phyloP scores from a whole-genome alignment of 1,140 invertebrate genomes.

The Aricia agestis region DNA sequence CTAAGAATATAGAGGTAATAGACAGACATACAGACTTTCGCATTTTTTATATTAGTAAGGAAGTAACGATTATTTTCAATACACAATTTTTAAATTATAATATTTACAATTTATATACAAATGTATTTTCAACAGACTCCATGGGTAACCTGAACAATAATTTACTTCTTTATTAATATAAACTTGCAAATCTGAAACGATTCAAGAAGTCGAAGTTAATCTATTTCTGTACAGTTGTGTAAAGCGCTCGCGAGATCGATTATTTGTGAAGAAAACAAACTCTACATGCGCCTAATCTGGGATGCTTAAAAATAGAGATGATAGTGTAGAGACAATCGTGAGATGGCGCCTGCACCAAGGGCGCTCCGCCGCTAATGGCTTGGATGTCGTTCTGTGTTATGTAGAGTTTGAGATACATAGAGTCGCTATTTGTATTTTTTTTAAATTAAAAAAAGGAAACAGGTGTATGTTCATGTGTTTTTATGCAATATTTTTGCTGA shows the following conservation, averaged over 20 bases:
- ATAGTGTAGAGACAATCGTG: conserved; percentile 26
- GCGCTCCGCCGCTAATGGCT: conserved; percentile 47
- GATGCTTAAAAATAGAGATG: conserved; percentile 16
- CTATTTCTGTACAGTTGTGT: not conserved
- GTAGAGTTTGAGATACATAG: conserved; percentile 17
- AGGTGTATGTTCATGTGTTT: no score
- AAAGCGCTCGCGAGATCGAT: not conserved
- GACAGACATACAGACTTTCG: no score
- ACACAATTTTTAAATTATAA: no score
- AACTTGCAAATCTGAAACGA: no score
- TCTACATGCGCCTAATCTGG: not conserved
- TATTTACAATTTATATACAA: no score
- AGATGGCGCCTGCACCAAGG: conserved; percentile 16
- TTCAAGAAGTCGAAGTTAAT: not conserved
- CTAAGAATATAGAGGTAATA: no score
- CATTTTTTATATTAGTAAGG: no score
- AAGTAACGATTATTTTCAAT: no score
- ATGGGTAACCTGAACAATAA: no score
- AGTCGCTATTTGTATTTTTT: not conserved
- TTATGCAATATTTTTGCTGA: no score
- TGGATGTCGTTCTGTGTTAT: conserved; percentile 50
- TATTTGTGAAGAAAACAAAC: not conserved
- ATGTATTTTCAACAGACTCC: no score
- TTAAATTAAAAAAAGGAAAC: not conserved
- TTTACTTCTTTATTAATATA: no score